Evolutionary conservation across 2,797 vertebrate species (phyloP).

Genomic region (Acrocephalus scirpaceus): DNA sequence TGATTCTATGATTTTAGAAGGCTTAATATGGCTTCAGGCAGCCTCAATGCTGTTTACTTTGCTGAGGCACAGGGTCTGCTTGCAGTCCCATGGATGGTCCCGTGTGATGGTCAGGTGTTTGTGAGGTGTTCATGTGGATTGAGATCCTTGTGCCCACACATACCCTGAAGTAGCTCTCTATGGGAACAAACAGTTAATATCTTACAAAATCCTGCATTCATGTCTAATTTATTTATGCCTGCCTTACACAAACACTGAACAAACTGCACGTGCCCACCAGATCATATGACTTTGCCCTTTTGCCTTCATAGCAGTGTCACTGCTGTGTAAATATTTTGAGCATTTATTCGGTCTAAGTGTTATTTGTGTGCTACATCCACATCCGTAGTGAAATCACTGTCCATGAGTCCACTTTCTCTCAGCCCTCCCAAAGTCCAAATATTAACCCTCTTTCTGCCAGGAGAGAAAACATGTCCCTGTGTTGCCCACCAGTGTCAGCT

Average conservation of each 20-base stretch:
- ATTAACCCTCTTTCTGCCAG: neutral
- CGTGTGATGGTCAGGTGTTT: neutral
- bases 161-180: neutral
- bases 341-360: neutral
- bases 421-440: neutral
- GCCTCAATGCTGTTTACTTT: neutral
- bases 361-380: neutral
- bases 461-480: neutral
- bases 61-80: neutral
- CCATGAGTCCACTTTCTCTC: neutral
- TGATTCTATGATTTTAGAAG: neutral
- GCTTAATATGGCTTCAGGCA: neutral
- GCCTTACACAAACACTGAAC: neutral
- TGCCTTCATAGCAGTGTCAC: neutral
- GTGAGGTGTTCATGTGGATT: neutral
- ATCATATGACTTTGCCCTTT: neutral
- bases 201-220: neutral
- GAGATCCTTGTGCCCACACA: neutral
- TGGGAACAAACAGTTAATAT: neutral
- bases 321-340: neutral
- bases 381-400: neutral
- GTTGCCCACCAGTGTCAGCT: neutral
- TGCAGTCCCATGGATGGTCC: neutral
- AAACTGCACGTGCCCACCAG: neutral
- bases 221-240: neutral